A percentile compares a stretch with the other conserved stretches of the same genome.
phyloP scores from a whole-genome alignment of 2,797 vertebrate species.

The Lepus townsendii region DNA sequence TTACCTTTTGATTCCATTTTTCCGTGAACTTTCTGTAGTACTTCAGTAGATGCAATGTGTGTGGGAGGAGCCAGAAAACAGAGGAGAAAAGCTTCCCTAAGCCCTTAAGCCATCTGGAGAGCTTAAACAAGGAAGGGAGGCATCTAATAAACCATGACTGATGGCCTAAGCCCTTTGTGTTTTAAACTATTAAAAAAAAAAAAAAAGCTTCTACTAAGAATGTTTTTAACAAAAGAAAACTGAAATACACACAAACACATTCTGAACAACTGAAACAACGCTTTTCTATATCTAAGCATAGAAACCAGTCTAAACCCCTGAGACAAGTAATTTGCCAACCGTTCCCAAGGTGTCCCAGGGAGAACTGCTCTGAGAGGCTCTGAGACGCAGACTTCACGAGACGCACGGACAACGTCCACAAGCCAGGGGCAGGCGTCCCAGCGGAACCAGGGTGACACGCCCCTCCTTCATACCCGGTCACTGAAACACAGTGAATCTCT shows the following conservation, averaged over 20 bases:
- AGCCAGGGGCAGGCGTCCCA: neutral
- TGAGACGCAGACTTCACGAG: neutral
- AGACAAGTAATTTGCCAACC: neutral
- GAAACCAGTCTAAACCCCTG: neutral
- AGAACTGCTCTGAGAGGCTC: neutral
- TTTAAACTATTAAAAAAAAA: neutral
- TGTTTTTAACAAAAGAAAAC: constrained; percentile 50
- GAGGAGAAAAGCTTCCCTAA: constrained; percentile 29
- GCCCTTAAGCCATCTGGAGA: neutral
- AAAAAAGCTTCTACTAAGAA: neutral
- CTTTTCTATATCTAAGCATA: constrained; percentile 8
- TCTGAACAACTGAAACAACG: constrained; percentile 24
- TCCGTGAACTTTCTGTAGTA: too few relatives aligned
- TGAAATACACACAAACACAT: neutral
- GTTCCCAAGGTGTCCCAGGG: neutral
- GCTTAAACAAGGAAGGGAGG: constrained; percentile 37
- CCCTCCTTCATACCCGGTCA: neutral
- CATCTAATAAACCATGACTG: neutral
- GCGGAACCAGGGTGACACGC: neutral
- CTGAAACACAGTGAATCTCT: neutral
- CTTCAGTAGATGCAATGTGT: neutral
- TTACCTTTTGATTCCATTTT: too few relatives aligned
- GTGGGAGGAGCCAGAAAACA: constrained; percentile 8
- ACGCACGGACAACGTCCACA: neutral
- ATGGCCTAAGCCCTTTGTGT: constrained; percentile 52